phyloP scores from a whole-genome alignment of 2,888 invertebrate species.

The Thymelicus lineola region DNA sequence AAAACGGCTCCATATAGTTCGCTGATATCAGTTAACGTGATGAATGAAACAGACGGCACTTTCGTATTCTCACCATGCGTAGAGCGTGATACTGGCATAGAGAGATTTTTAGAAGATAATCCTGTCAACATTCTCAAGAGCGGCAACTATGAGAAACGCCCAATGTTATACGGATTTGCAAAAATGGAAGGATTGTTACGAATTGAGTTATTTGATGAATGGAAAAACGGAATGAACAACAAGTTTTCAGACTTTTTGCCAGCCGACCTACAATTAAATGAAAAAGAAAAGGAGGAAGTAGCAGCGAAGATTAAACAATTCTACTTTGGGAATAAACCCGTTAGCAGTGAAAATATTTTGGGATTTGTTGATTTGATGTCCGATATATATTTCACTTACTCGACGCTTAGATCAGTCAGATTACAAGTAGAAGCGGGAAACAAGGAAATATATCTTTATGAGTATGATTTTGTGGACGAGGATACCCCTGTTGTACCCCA shows the following conservation, averaged over 20 bases:
- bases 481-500: conserved; percentile 48
- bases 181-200: conserved; percentile 54
- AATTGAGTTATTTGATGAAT: conserved; percentile 44
- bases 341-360: conserved; percentile 46
- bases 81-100: conserved; percentile 52
- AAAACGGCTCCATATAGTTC: conserved; percentile 51
- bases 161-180: conserved; percentile 56
- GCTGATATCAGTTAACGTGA: conserved; percentile 45
- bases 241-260: conserved; percentile 66
- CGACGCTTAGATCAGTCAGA: conserved; percentile 51
- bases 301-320: conserved; percentile 50
- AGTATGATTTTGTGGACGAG: conserved; percentile 55
- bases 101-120: conserved; percentile 54
- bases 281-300: conserved; percentile 46
- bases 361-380: conserved; percentile 47
- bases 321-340: conserved; percentile 54
- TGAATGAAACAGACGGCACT: conserved; percentile 45
- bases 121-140: conserved; percentile 54
- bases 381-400: conserved; percentile 42
- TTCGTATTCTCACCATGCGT: conserved; percentile 53
- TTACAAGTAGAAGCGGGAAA: conserved; percentile 49
- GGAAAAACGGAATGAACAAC: conserved; percentile 55
- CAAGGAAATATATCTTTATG: conserved; percentile 52
- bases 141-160: conserved; percentile 53
- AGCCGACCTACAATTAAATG: conserved; percentile 48